Evolutionary conservation across 1,140 invertebrate species (phyloP).

Genomic region (Pollicipes pollicipes): DNA sequence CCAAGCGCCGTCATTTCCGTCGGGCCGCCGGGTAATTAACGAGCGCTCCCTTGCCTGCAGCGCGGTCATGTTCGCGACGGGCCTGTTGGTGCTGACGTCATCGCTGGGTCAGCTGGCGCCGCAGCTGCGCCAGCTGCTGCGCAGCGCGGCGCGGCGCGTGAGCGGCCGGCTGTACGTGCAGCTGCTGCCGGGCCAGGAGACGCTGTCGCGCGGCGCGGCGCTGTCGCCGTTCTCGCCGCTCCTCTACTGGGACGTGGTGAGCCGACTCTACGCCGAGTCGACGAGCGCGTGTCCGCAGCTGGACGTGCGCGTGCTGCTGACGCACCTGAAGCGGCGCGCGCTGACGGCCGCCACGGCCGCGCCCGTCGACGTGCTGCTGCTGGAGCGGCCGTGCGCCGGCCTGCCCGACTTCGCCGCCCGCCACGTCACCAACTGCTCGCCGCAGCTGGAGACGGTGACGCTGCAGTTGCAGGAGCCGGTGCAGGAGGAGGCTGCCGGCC

Average conservation of each 20-base stretch:
- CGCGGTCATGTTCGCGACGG: background rate
- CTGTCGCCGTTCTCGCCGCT: background rate
- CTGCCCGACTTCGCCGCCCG: background rate
- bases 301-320: constrained; percentile 4
- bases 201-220: background rate
- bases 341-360: background rate
- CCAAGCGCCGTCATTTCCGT: no score
- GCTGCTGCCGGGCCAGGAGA: background rate
- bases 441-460: background rate
- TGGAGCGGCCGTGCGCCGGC: background rate
- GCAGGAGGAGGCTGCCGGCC: background rate
- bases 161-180: background rate
- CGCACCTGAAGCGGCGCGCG: background rate
- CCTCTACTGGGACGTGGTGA: background rate
- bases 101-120: background rate
- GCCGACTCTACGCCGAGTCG: background rate
- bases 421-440: background rate
- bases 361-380: background rate
- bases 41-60: background rate
- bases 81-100: background rate
- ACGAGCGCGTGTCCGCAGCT: background rate
- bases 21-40: background rate
- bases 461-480: background rate
- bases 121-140: background rate
- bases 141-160: background rate